Base-by-base conservation (phyloP, 2,888 invertebrate genomes). In the Andricus curvator region DNA sequence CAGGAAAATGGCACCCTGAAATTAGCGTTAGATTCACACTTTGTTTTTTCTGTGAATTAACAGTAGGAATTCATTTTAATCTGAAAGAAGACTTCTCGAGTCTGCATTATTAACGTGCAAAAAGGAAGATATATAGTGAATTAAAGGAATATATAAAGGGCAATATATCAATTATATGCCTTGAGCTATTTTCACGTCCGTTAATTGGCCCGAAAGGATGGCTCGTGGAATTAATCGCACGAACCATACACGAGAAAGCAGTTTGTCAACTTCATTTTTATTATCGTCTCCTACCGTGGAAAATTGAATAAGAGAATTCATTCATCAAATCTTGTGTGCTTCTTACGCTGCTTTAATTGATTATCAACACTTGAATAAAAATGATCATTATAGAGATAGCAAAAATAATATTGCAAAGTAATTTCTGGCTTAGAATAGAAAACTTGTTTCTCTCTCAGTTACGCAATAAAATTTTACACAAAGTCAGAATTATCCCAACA, bases 191-290 rank as follows among this genome's bases (percentile, higher is more conserved):
- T 74, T 74, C 25, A 33, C 22, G 33, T 74, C 13, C 29, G 5
- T n/a, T 74, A 74, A 74, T 74, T 74, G n/a, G 56, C 33, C 74
- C 56, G 74, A 56, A 74, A 74, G 56, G 29, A 74, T 56, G 37
- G 67, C 41, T 56, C 11, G n/a, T 51, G 51, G 56, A 56, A 74
- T 74, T 74, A 56, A 74, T 74, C 33, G 56, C 74, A 56, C 33
- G 8, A 15, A n/a, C 33, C 33, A 37, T 22, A 56, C 20, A 74
- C n/a, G 13, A 74, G 15, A 33, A 56, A 20, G 74, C n/a, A 56
- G n/a, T 56, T 74, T 20, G 33, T 33, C 51, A 70, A 44, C 51
- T 74, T 6, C 25, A 64, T 64, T 64, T 64, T 64, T 15, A 22
- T 25, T 29, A 64, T 29, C 0, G 15, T 29, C 62, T 22, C 13